These are phyloP conservation scores for Etheostoma spectabile DNA, from an alignment of 2,113 vertebrate species.

Conservation along the genomic window DNA sequence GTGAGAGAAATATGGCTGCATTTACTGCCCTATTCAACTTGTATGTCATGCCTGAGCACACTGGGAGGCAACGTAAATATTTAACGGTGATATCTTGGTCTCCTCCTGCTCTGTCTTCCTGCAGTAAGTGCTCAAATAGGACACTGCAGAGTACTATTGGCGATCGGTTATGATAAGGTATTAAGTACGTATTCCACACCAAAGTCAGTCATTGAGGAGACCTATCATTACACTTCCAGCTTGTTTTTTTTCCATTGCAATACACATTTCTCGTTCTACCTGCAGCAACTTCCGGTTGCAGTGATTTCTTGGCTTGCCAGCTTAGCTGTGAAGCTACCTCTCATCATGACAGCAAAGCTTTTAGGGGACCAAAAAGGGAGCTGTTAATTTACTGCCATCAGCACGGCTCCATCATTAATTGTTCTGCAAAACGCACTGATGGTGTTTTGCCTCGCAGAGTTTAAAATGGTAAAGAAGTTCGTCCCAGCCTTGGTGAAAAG, in stretches of 20 bases:
- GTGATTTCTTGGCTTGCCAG: slow-evolving; percentile 34
- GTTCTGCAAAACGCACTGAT: slow-evolving; percentile 25
- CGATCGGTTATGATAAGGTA: slow-evolving; percentile 2
- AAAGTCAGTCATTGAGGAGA: neutral
- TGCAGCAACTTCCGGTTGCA: slow-evolving; percentile 25
- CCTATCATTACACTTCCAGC: slow-evolving; percentile 15
- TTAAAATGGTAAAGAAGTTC: slow-evolving; percentile 26
- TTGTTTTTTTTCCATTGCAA: neutral
- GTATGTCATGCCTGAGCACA: slow-evolving; percentile 62
- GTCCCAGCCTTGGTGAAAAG: slow-evolving; percentile 7
- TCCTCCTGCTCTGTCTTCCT: slow-evolving; percentile 43
- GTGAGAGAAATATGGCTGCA: slow-evolving; percentile 39
- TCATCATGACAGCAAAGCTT: slow-evolving; percentile 56
- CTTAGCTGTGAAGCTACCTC: slow-evolving; percentile 31
- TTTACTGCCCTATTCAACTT: slow-evolving; percentile 69
- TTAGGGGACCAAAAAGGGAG: slow-evolving; percentile 50
- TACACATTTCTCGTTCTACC: neutral
- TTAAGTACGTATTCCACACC: neutral
- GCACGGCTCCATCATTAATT: slow-evolving; percentile 45
- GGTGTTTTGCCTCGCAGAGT: slow-evolving; percentile 16
- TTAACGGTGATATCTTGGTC: slow-evolving; percentile 58
- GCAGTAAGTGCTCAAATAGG: slow-evolving; percentile 45
- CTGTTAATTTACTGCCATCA: slow-evolving; percentile 51
- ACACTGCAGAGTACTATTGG: slow-evolving; percentile 35
- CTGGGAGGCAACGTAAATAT: slow-evolving; percentile 74